Base-by-base conservation (phyloP, 2,797 vertebrate genomes). In the Schizopygopsis malacanthus region DNA sequence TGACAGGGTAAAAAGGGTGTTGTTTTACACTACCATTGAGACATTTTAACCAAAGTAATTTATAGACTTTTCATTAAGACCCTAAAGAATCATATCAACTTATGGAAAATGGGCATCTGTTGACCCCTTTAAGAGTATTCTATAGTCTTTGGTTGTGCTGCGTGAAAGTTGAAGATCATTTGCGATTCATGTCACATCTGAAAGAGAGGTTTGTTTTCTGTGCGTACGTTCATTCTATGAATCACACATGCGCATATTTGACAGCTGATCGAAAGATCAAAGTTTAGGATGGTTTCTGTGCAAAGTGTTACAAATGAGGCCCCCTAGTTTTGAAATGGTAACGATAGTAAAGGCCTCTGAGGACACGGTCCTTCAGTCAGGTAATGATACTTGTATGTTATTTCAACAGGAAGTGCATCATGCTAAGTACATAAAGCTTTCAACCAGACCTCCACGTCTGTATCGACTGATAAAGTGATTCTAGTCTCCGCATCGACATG, bases 391-490 rank as follows among this genome's bases (percentile, higher is more conserved):
- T 28, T 73, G n/a, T 9, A 47, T 82, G 50, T 63, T 37, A 52
- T 81, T 78, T 82, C 63, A 82, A 75, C 83, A 89, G 86, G 75
- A 75, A 77, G 47, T 54, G 54, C 54, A 47, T 77, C 80, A 47
- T 79, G 82, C 88, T 90, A 25, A 45, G 73, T 37, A 63, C 83
- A 69, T 45, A 18, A 86, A 87, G 79, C 73, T 79, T 67, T 78
- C 20, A 89, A 89, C 37, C 90, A 91, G 8, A 83, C 88, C 1
- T 86, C 92, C 71, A 56, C 80, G 65, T 70, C 86, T 37, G 91
- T 81, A 56, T 70, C 1, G 47, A 81, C 33, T 81, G 47, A 12
- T 52, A 52, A 41, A 39, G 22, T 16, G 43, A 65, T 50, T 75
- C 56, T 73, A 28, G 16, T 16, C 54, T 22, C 81, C 12, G 28